These are phyloP conservation scores for Tachystola acroxantha DNA, from an alignment of 2,888 invertebrate species.

Conservation along the genomic window DNA sequence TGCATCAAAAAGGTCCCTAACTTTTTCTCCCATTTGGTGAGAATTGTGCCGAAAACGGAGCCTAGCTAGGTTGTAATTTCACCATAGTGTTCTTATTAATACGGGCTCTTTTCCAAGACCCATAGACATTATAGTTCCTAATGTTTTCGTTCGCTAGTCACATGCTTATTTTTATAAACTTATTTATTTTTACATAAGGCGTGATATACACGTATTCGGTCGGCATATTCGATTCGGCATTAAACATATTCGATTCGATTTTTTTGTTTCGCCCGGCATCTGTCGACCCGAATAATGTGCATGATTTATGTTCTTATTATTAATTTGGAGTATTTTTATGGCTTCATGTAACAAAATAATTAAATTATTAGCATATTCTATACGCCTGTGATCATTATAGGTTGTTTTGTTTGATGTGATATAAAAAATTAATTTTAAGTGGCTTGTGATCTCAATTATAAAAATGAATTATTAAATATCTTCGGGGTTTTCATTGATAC, in stretches of 20 bases:
- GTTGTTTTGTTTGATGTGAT: slow-evolving; percentile 42
- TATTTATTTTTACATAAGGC: slow-evolving; percentile 18
- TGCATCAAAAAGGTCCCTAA: no score
- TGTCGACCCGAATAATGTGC: no score
- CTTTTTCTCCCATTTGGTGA: no score
- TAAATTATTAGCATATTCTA: slow-evolving; percentile 6
- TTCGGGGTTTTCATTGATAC: not conserved
- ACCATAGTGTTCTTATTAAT: slow-evolving; percentile 2
- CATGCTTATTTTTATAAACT: slow-evolving; percentile 8
- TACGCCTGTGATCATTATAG: slow-evolving; percentile 21
- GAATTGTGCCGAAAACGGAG: no score
- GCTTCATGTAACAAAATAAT: slow-evolving; percentile 14
- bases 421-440: slow-evolving; percentile 52
- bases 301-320: slow-evolving; percentile 8
- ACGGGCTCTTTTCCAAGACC: not conserved
- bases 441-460: slow-evolving; percentile 68
- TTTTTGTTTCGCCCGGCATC: no score
- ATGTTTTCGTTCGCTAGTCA: slow-evolving; percentile 1
- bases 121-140: not conserved
- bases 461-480: slow-evolving; percentile 40
- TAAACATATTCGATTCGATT: no score
- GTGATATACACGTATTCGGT: no score
- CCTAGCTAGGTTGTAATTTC: slow-evolving; percentile 3
- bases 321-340: slow-evolving; percentile 11
- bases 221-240: no score